Conservation (phyloP, 2,888 invertebrate genomes). For the Polyploca ridens region DNA sequence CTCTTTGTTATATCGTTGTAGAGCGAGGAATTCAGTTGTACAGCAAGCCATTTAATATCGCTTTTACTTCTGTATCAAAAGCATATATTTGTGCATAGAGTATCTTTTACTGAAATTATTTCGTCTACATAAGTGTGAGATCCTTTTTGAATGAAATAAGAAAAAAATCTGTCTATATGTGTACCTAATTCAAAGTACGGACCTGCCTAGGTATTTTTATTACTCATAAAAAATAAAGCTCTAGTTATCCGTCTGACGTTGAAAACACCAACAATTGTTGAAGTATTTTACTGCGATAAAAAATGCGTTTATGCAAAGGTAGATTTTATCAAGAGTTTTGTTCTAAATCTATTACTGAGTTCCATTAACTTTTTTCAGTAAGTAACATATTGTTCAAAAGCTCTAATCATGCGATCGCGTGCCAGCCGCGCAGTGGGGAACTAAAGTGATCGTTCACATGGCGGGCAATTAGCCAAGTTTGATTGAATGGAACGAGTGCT, state of each 20-base stretch:
- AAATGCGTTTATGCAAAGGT: slow-evolving; percentile 4
- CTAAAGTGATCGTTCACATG: slow-evolving; percentile 43
- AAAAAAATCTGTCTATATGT: no score
- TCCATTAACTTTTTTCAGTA: slow-evolving; percentile 49
- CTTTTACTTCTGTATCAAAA: neutral
- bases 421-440: slow-evolving; percentile 21
- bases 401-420: slow-evolving; percentile 53
- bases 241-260: no score
- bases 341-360: slow-evolving; percentile 51
- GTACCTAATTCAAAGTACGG: no score
- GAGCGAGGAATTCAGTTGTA: neutral
- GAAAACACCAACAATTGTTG: neutral
- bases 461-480: slow-evolving; percentile 46
- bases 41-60: neutral
- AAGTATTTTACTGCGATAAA: neutral
- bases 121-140: no score
- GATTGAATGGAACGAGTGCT: slow-evolving; percentile 49
- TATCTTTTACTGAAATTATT: neutral
- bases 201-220: no score
- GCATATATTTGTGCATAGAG: no score
- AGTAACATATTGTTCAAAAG: slow-evolving; percentile 46
- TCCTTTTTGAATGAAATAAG: no score
- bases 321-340: slow-evolving; percentile 40
- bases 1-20: neutral
- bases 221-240: no score